Evolutionary conservation across 2,113 vertebrate genomes (phyloP).

Genomic region (Stegastes partitus): DNA sequence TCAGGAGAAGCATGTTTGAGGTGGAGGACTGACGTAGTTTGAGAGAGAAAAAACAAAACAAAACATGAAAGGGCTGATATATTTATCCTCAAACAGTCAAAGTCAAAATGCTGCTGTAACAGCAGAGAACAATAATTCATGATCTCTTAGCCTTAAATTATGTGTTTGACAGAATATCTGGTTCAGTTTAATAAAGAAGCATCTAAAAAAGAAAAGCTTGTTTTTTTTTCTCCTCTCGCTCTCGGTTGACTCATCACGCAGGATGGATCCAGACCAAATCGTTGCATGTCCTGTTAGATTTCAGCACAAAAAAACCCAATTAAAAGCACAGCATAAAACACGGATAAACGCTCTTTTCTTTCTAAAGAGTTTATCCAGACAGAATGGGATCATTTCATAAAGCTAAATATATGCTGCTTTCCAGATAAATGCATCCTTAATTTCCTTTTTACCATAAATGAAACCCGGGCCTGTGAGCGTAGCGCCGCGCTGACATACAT

Average conservation of each 20-base stretch:
- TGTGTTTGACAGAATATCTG: conserved; percentile 32
- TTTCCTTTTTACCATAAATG: not conserved
- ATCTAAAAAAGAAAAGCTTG: conserved; percentile 39
- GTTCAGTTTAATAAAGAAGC: conserved; percentile 23
- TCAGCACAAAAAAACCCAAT: not conserved
- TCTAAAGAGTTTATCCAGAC: not conserved
- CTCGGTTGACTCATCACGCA: conserved; percentile 39
- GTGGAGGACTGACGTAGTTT: not conserved
- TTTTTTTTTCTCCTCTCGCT: conserved; percentile 43
- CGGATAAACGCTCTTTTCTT: not conserved
- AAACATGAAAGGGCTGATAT: conserved; percentile 10
- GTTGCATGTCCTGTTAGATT: conserved; percentile 16
- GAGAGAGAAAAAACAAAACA: not conserved
- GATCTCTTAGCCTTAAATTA: conserved; percentile 8
- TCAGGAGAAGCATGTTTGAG: not conserved
- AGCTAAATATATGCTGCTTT: conserved; percentile 5
- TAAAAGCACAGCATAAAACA: conserved; percentile 9
- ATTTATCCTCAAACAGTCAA: not conserved
- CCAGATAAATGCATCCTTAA: not conserved
- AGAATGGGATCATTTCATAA: not conserved
- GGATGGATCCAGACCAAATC: conserved; percentile 25
- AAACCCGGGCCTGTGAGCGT: not conserved
- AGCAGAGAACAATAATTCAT: conserved; percentile 8
- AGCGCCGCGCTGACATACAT: not conserved
- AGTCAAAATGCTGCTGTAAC: not conserved